Base-by-base conservation (phyloP, 2,888 invertebrate genomes). In the Pecten maximus region DNA sequence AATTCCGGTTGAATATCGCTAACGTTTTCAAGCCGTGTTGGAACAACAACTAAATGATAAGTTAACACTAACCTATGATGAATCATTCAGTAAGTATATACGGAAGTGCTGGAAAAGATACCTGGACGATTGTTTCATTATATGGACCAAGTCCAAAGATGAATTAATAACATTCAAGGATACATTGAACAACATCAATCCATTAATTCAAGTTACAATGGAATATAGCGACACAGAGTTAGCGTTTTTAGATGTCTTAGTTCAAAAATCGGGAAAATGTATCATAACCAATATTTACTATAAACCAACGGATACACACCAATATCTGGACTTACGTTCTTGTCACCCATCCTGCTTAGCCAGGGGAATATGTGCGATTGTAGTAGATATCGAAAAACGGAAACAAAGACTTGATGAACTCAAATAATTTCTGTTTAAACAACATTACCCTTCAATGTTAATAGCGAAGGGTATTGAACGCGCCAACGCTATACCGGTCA, bases 321-420 rank as follows among this genome's bases (percentile, higher is more conserved):
- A 90, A 74, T 91, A 91, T 54, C 40, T 88, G 35, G 54, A 88
- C 28, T 92, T 91, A 35, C 28, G 88, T 8, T 92, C 91, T 12
- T 92, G 92, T 40, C 91, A 89, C 35, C 91, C 91, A 54, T 48
- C 40, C 87, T 88, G 50, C 16, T 28, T 90, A 35, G 91, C 91
- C 10, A 74, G 90, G 86, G 60, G 89, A 87, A 60, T 91, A 10
- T 89, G 88, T 39, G 87, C 89, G 16, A 89, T 91, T 23, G 88
- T 90, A 19, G 60, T 35, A 40, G 88, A 90, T 19, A 54, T 28
- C 12, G 39, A 39, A 40, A 35, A 54, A 40, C 39, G 23, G 40
- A 12, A 48, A 40, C 10, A 50, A 10, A 40, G 89, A 87, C 19
- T 87, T 2, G 12, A 8, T 35, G 90, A 88, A 40, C 50, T 87